Base-by-base conservation (phyloP, 2,888 invertebrate genomes). In the Minunthozetes semirufus region DNA sequence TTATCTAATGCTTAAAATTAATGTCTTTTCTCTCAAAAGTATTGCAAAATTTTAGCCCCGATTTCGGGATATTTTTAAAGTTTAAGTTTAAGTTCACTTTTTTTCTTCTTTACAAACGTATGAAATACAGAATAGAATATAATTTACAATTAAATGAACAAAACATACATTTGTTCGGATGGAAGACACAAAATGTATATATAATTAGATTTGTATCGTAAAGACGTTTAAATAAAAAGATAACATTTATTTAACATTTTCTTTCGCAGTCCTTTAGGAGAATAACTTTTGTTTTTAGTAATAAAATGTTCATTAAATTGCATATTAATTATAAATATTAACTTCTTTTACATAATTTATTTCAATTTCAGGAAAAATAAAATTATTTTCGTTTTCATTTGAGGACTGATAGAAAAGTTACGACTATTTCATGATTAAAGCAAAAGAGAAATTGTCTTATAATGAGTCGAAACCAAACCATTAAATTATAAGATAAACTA, bases 261-360 rank as follows among this genome's bases (percentile, higher is more conserved):
- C 6, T n/a, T 70, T 70, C 46, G 25, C 42, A 22, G n/a, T 25
- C 33, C 22, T 70, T 33, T 46, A 70, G 25, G 25, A 70, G 48
- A 70, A 70, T 29, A 5, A 22, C 29, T 25, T 70, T 70, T 70
- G 15, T 11, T 42, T 42, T 42, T 42, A 9, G 38, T 70, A 70
- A 46, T 70, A 19, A 70, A 25, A 70, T 33, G 38, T 70, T 70
- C 25, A 25, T 29, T 42, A 70, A 33, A 48, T 70, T 70, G 70
- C 42, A 70, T 48, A 42, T 38, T 22, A 70, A 42, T n/a, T 42
- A 42, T 70, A 17, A 68, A 68, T n/a, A 42, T 42, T 48, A 11
- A 48, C 13, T 48, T 48, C 22, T 56, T 56, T 19, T 22, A 56
- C n/a, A 19, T 22, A 56, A 19, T 56, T 56, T 22, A 11, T 56